Percentiles rank a stretch among this genome's conserved stretches.
These are phyloP conservation scores for Oreortyx pictus DNA, from an alignment of 2,797 vertebrate species.

Conservation along the genomic window DNA sequence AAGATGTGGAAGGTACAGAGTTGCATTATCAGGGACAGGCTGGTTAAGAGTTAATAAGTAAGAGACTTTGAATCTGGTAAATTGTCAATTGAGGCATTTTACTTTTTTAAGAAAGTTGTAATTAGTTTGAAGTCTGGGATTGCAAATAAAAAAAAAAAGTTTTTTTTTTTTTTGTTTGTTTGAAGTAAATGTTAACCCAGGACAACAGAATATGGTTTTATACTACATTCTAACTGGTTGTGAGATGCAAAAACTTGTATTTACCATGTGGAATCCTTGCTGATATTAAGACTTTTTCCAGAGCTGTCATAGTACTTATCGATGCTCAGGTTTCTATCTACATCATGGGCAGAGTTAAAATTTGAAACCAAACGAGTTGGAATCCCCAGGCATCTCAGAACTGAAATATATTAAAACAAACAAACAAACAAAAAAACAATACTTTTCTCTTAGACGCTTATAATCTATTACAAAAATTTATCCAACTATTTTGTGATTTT, in stretches of 20 bases:
- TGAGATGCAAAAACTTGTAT: constrained; percentile 15
- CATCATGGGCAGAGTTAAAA: constrained; percentile 89
- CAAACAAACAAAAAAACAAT: no score
- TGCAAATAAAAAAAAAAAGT: background rate
- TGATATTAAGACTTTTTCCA: constrained; percentile 66
- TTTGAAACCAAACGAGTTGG: constrained; percentile 89
- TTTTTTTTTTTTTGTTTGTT: background rate
- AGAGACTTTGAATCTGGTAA: background rate
- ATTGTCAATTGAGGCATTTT: background rate
- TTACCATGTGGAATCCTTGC: constrained; percentile 89
- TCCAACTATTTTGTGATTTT: background rate
- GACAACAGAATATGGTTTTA: background rate
- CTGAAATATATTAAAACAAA: constrained; percentile 71
- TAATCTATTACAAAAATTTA: no score
- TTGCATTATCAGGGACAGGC: background rate
- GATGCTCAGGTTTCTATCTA: constrained; percentile 82
- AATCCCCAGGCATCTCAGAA: constrained; percentile 89
- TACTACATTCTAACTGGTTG: background rate
- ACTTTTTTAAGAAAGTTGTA: background rate
- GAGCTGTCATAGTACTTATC: constrained; percentile 81
- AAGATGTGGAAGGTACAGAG: background rate
- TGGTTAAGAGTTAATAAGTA: background rate
- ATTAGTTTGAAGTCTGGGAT: background rate
- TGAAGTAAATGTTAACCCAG: background rate
- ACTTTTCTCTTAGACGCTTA: no score